Conservation (phyloP, 2,888 invertebrate genomes). For the Blera fallax region DNA sequence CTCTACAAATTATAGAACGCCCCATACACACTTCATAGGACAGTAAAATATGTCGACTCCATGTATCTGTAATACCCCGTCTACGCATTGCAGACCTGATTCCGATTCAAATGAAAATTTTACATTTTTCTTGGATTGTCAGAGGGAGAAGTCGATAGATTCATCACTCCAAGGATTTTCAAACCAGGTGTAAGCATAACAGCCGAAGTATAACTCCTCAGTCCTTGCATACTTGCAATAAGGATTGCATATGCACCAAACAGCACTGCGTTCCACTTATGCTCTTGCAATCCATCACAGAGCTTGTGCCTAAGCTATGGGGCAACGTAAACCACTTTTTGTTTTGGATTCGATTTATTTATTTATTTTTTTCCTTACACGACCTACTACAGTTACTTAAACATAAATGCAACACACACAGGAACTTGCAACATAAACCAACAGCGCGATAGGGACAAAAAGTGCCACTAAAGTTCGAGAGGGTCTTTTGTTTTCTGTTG, state of each 20-base stretch:
- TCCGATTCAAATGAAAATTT: too few relatives aligned
- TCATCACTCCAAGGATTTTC: too few relatives aligned
- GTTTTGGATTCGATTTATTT: slow-evolving; percentile 30
- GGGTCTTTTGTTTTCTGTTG: slow-evolving; percentile 56
- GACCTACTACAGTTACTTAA: not conserved
- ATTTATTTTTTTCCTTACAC: not conserved
- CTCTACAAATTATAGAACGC: too few relatives aligned
- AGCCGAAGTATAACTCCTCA: not conserved
- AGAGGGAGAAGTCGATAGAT: too few relatives aligned
- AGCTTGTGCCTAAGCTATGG: slow-evolving; percentile 18
- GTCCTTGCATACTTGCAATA: not conserved
- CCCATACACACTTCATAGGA: too few relatives aligned
- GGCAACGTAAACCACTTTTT: slow-evolving; percentile 26
- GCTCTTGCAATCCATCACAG: slow-evolving; percentile 27
- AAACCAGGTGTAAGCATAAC: too few relatives aligned
- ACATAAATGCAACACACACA: not conserved
- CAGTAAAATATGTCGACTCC: too few relatives aligned
- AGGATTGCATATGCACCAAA: not conserved
- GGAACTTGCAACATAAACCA: slow-evolving; percentile 37
- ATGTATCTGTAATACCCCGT: too few relatives aligned
- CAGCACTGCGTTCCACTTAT: slow-evolving; percentile 8
- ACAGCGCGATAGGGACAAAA: slow-evolving; percentile 37
- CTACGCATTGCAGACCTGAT: too few relatives aligned
- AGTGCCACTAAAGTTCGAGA: slow-evolving; percentile 56
- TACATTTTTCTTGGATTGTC: too few relatives aligned